These are phyloP conservation scores for Nansenia antarctica DNA, from an alignment of 2,113 vertebrate species.

Conservation along the genomic window DNA sequence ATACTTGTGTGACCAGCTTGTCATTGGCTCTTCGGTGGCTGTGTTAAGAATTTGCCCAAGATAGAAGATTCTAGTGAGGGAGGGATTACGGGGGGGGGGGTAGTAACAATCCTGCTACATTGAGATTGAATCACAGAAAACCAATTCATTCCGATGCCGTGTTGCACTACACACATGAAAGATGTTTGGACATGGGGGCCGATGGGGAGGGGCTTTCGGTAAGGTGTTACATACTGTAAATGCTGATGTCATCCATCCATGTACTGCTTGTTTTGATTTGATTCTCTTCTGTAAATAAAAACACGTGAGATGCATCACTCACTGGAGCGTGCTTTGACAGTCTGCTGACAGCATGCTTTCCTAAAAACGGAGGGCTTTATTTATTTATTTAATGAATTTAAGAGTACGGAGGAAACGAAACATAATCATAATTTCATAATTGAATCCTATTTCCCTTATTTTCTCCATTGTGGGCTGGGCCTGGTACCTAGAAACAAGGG, in stretches of 20 bases:
- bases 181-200: constrained; percentile 5
- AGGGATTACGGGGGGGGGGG: constrained; percentile 52
- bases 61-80: constrained; percentile 66
- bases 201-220: constrained; percentile 30
- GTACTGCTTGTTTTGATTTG: background rate
- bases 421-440: constrained; percentile 47
- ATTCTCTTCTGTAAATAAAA: background rate
- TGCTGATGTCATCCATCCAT: constrained; percentile 35
- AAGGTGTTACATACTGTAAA: constrained; percentile 42
- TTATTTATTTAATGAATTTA: constrained; percentile 18
- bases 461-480: constrained; percentile 37
- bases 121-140: constrained; percentile 48
- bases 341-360: background rate
- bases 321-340: background rate
- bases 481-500: constrained; percentile 57
- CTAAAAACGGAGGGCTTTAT: constrained; percentile 14
- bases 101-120: constrained; percentile 39
- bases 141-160: constrained; percentile 28
- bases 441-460: constrained; percentile 34
- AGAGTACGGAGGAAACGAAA: constrained; percentile 34
- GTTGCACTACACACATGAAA: constrained; percentile 16
- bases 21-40: constrained; percentile 76
- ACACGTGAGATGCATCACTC: background rate
- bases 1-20: constrained; percentile 84
- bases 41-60: constrained; percentile 74